Evolutionary conservation across 37 sponge, comb jelly and placozoan genomes (phyloP).

Genomic region (Geodia barretti): DNA sequence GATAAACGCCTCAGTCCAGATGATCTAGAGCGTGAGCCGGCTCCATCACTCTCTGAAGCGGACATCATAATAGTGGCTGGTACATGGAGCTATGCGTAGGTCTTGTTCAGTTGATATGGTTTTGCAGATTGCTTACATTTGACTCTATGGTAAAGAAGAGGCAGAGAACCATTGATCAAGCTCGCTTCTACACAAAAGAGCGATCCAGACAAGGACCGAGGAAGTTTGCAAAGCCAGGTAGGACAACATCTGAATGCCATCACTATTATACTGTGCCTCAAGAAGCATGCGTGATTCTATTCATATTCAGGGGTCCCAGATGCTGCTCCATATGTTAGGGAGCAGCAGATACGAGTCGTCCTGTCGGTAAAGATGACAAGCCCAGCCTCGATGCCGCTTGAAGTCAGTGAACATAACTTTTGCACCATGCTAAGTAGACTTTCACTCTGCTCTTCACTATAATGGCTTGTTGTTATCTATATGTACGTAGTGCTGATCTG

Average conservation of each 20-base stretch:
- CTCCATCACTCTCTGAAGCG: constrained; percentile 5
- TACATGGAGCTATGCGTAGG: background rate
- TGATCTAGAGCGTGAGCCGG: constrained; percentile 2
- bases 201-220: constrained; percentile 63
- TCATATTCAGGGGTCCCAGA: constrained; percentile 79
- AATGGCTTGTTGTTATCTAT: too few species aligned
- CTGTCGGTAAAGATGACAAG: constrained; percentile 51
- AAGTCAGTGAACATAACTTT: constrained; percentile 36
- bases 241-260: too few species aligned
- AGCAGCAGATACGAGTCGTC: constrained; percentile 73
- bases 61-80: constrained; percentile 63
- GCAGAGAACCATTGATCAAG: constrained; percentile 78
- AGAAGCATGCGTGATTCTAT: too few species aligned
- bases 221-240: constrained; percentile 72
- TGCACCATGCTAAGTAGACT: too few species aligned
- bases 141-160: constrained; percentile 88
- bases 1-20: background rate
- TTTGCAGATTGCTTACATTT: constrained; percentile 73
- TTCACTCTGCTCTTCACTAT: too few species aligned
- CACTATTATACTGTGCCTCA: too few species aligned
- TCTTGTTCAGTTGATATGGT: background rate
- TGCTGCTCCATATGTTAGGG: constrained; percentile 75
- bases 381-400: constrained; percentile 31
- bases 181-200: constrained; percentile 83
- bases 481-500: too few species aligned